Evolutionary conservation across 2,888 invertebrate species (phyloP).

Genomic region (Metopia argyrocephala): DNA sequence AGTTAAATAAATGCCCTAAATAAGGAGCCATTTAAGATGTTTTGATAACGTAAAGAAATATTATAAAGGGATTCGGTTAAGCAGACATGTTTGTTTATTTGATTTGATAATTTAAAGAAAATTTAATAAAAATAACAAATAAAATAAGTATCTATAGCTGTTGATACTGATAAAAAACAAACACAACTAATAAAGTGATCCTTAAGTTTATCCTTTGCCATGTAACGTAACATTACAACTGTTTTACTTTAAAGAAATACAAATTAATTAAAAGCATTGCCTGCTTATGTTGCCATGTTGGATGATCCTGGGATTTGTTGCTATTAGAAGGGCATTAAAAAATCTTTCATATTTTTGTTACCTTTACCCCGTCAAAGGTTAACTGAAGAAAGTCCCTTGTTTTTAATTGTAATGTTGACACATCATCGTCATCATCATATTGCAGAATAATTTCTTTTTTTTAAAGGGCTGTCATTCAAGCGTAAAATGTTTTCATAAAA

Average conservation of each 20-base stretch:
- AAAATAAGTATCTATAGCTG: conserved; percentile 26
- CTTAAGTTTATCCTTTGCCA: background rate
- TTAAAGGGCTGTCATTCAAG: conserved; percentile 45
- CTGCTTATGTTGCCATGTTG: conserved; percentile 43
- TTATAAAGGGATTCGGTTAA: conserved; percentile 15
- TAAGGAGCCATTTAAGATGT: conserved; percentile 24
- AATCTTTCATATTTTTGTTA: conserved; percentile 35
- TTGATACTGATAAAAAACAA: conserved; percentile 8
- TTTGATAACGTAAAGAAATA: conserved; percentile 31
- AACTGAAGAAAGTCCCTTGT: conserved; percentile 28
- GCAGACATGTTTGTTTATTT: conserved; percentile 42
- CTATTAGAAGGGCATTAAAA: conserved; percentile 50
- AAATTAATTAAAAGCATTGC: conserved; percentile 44
- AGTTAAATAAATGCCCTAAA: conserved; percentile 15
- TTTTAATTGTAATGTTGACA: conserved; percentile 35
- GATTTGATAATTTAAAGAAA: background rate
- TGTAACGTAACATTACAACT: too few species aligned
- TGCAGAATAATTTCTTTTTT: background rate
- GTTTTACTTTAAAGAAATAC: conserved; percentile 14
- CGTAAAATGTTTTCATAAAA: conserved; percentile 46
- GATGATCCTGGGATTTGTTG: conserved; percentile 62
- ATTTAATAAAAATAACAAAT: background rate
- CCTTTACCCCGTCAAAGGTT: conserved; percentile 55
- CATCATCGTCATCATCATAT: conserved; percentile 1
- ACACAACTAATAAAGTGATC: background rate